phyloP scores from a whole-genome alignment of 2,888 invertebrate species.

The Scotopteryx bipunctaria region DNA sequence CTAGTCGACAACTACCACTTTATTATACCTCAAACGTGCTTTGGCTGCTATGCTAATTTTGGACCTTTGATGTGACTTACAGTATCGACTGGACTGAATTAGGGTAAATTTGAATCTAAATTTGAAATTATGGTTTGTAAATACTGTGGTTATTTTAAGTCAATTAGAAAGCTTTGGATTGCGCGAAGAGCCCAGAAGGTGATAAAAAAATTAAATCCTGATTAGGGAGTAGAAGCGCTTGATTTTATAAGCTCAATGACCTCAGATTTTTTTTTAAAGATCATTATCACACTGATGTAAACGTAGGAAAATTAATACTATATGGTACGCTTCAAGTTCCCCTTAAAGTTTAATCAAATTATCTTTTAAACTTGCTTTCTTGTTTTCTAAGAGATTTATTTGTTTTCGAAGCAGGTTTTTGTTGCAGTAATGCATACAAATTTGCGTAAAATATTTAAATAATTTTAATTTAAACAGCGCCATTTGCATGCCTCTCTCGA shows the following conservation, averaged over 20 bases:
- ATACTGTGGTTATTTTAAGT: conserved; percentile 11
- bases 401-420: conserved; percentile 25
- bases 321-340: no score
- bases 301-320: no score
- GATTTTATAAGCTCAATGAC: neutral
- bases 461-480: conserved; percentile 60
- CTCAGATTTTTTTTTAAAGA: neutral
- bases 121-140: conserved; percentile 18
- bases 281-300: no score
- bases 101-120: conserved; percentile 33
- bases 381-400: no score
- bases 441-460: conserved; percentile 42
- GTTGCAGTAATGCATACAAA: conserved; percentile 35
- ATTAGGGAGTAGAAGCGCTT: neutral
- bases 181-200: neutral
- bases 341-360: no score
- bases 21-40: conserved; percentile 77
- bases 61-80: conserved; percentile 76
- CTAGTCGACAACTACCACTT: conserved; percentile 72
- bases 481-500: conserved; percentile 59
- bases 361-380: no score
- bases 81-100: conserved; percentile 49
- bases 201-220: neutral
- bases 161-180: neutral
- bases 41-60: conserved; percentile 71